Evolutionary conservation across 2,888 invertebrate genomes (phyloP).

Genomic region (Meghimatium bilineatum): DNA sequence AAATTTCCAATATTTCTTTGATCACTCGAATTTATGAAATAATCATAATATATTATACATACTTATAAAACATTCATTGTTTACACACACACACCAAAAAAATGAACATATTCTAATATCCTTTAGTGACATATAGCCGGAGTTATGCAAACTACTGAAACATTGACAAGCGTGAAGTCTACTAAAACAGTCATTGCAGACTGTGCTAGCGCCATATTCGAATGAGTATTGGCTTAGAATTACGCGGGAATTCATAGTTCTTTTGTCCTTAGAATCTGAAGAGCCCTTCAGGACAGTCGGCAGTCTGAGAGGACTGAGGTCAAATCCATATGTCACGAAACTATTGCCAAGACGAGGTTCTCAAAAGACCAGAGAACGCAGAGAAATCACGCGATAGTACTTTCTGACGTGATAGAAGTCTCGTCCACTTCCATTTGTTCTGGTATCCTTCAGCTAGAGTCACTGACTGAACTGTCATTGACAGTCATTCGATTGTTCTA

Average conservation of each 20-base stretch:
- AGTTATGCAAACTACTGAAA: neutral
- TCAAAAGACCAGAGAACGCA: neutral
- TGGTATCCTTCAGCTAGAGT: neutral
- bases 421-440: conserved; percentile 11
- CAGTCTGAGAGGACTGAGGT: conserved; percentile 15
- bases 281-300: conserved; percentile 14
- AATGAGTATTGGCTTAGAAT: conserved; percentile 1
- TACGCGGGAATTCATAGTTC: conserved; percentile 3
- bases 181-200: neutral
- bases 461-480: conserved; percentile 7
- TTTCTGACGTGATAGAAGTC: conserved; percentile 6
- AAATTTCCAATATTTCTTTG: too few relatives aligned
- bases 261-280: conserved; percentile 9
- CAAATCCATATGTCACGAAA: conserved; percentile 3
- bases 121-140: too few relatives aligned
- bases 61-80: too few relatives aligned
- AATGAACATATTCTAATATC: too few relatives aligned
- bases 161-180: neutral
- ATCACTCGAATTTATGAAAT: too few relatives aligned
- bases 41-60: too few relatives aligned
- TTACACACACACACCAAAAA: too few relatives aligned
- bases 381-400: conserved; percentile 21
- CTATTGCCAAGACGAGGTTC: neutral
- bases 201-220: neutral
- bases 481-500: neutral